Evolutionary conservation across 1,140 invertebrate genomes (phyloP), one percentile per base, ranked within the genome.

Genomic region (Zaprionus tsacasi): DNA sequence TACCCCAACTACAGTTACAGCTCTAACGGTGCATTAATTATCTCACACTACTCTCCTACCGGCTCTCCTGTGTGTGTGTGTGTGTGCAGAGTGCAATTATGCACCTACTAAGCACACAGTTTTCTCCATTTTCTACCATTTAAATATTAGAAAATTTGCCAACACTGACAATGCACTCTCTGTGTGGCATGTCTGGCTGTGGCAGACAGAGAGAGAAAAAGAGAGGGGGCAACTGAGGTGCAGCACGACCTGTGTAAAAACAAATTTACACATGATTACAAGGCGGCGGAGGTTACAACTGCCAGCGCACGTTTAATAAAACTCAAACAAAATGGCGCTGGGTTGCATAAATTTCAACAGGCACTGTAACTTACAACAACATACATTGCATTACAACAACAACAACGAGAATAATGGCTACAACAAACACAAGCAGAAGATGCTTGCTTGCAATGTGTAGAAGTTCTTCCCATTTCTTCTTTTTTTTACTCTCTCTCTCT

Each of bases 191-290:
- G 40, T 45, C 40, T 45, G 70, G n/a, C 57, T 15, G 40, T 45
- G 27, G 38, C 36, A 40, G 35, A 17, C 33, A 54, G 30, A 17
- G 2, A 30, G 45, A 2, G 0, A 13, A 4, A 8, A 5, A 27
- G 13, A 7, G 3, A 25, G 30, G 0, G 30, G 38, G 35, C 12
- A 11, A 4, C 13, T 17, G 12, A 11, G 1, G 27, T 58, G 35
- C 15, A 30, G 57, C 17, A 40, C 71, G 63, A 87, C 82, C 82
- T 86, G 78, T 68, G 83, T 80, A 68, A 82, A 88, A 87, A 88
- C 83, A 87, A 87, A 87, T 87, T 87, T 87, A 80, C 83, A 87
- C 83, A 88, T 87, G 83, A 88, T 87, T 87, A 87, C 80, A 80
- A 78, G 59, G 6, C 21, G 21, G 21, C 74, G 61, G 57, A 70